phyloP scores from a whole-genome alignment of 2,888 invertebrate genomes.

The Pseudanteris insignis region DNA sequence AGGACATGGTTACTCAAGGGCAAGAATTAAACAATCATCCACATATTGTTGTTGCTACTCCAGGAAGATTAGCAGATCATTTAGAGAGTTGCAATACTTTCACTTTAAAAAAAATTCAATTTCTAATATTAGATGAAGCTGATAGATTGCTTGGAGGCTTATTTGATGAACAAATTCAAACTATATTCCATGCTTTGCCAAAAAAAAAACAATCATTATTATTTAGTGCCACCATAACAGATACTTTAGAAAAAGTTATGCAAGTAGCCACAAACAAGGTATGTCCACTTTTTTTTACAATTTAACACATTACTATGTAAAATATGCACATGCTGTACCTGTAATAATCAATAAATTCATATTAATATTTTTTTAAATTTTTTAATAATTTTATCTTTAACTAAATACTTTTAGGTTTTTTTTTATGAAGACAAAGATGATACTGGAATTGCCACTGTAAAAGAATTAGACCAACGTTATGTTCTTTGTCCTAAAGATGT shows the following conservation, averaged over 20 bases:
- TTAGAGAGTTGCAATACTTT: slow-evolving; percentile 87
- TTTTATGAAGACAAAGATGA: slow-evolving; percentile 70
- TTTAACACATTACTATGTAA: too few species aligned
- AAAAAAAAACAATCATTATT: slow-evolving; percentile 85
- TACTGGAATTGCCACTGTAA: slow-evolving; percentile 82
- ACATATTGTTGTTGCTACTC: slow-evolving; percentile 96
- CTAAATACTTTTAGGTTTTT: slow-evolving; percentile 61
- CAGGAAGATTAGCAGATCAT: slow-evolving; percentile 94
- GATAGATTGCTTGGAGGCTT: slow-evolving; percentile 85
- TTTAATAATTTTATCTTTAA: too few species aligned
- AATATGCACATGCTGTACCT: too few species aligned
- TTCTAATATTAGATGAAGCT: slow-evolving; percentile 95
- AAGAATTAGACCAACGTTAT: slow-evolving; percentile 89
- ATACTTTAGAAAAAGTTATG: slow-evolving; percentile 77
- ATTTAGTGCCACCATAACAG: slow-evolving; percentile 96
- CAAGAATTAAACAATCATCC: slow-evolving; percentile 83
- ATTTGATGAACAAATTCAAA: slow-evolving; percentile 83
- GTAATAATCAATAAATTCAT: too few species aligned
- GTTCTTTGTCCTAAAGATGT: slow-evolving; percentile 90
- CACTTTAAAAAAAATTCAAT: slow-evolving; percentile 80
- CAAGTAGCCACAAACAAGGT: slow-evolving; percentile 73
- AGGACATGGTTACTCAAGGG: slow-evolving; percentile 88
- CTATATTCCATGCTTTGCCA: slow-evolving; percentile 81
- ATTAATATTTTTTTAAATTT: too few species aligned
- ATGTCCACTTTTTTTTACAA: too few species aligned